Base-by-base conservation (phyloP, 2,113 vertebrate genomes). In the Neomonachus schauinslandi region DNA sequence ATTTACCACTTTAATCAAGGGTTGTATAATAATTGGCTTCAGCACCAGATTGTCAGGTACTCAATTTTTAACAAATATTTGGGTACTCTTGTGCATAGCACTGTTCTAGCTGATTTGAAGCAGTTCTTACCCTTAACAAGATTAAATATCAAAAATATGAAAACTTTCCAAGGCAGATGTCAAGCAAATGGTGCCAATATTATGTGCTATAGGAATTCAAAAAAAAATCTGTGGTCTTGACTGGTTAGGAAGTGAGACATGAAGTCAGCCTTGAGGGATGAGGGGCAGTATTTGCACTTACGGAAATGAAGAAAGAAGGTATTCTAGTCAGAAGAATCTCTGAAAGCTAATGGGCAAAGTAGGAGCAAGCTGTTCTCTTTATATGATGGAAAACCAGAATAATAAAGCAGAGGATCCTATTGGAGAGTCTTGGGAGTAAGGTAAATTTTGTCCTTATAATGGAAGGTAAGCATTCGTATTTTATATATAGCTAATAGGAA, bases 61-160 rank as follows among this genome's bases (percentile, higher is more conserved):
- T 97, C 42, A 57, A 22, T 59, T 94, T 93, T 91, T 87, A 91
- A 81, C 55, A 94, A 89, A 81, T 89, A 88, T 71, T 55, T 95
- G 46, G 1, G n/a, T 31, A 36, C 22, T 63, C 94, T n/a, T 67
- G n/a, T 89, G n/a, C 31, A 57, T 21, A 67, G 63, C 33, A 51
- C 61, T 74, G 12, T 85, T 95, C 55, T 83, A 84, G 61, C 61
- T 83, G 61, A 89, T 91, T 86, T 95, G 51, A 92, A 95, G 33
- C 36, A 77, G 76, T 88, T 24, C 26, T 31, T 74, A 46, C 67
- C 33, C 12, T 65, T 79, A 80, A 91, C 0, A 3, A 86, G 83
- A 69, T 79, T 94, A 79, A 55, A 77, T 92, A 16, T 46, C 7
- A 83, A 95, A 94, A 84, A 57, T 69, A 31, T 31, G 9, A 89